phyloP scores from a whole-genome alignment of 2,113 vertebrate species.

The Rhombomys opimus region DNA sequence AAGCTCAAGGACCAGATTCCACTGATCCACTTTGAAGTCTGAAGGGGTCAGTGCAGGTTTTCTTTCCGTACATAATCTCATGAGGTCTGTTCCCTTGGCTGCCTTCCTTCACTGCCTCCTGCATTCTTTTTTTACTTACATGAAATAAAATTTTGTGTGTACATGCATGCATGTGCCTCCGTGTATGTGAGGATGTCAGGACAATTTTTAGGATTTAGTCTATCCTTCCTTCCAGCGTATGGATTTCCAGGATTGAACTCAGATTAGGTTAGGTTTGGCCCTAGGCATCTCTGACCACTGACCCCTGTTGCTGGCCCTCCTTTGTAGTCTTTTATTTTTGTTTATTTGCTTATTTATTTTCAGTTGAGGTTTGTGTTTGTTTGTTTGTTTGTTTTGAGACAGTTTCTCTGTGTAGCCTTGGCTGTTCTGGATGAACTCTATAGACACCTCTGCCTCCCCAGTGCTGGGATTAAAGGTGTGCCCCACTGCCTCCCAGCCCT shows the following conservation, averaged over 20 bases:
- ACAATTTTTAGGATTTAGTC: not conserved
- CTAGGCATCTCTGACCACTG: not conserved
- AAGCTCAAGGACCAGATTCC: not conserved
- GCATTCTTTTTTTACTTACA: not conserved
- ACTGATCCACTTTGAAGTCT: not conserved
- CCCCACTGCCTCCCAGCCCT: not conserved
- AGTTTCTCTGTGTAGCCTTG: no score
- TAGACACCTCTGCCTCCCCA: no score
- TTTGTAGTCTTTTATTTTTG: no score
- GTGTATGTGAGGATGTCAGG: not conserved
- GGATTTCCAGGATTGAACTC: not conserved
- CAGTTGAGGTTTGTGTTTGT: no score
- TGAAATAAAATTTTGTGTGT: not conserved
- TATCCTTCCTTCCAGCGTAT: not conserved
- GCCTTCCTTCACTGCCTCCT: not conserved
- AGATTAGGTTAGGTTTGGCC: not conserved
- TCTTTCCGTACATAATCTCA: not conserved
- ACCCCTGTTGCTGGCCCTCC: not conserved
- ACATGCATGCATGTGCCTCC: no score
- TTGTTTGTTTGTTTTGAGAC: no score
- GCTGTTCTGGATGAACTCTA: no score
- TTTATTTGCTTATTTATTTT: no score
- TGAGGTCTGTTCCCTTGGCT: not conserved
- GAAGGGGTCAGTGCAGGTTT: not conserved
- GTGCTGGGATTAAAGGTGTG: no score